These are phyloP conservation scores for Myripristis murdjan DNA, from an alignment of 2,797 vertebrate species.

Conservation along the genomic window DNA sequence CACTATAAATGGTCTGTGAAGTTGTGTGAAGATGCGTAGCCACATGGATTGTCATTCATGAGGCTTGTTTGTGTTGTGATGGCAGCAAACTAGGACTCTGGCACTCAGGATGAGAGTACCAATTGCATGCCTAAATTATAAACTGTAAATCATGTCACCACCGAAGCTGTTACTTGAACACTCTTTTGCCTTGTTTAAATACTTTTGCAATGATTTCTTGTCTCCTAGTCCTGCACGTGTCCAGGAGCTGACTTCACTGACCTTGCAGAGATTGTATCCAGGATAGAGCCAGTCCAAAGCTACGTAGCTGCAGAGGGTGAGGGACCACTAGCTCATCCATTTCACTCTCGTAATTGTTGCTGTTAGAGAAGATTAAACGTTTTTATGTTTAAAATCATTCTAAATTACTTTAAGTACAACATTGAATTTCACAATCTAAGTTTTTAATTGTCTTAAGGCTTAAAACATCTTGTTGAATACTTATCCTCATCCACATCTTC, in stretches of 20 bases:
- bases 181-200: neutral
- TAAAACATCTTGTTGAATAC: neutral
- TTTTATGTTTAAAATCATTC: neutral
- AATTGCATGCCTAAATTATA: neutral
- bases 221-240: slow-evolving; percentile 83
- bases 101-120: neutral
- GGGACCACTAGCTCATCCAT: slow-evolving; percentile 1
- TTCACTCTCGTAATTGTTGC: neutral
- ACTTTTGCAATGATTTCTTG: neutral
- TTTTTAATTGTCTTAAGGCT: no score
- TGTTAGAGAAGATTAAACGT: no score
- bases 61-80: no score
- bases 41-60: no score
- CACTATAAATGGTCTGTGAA: neutral
- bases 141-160: neutral
- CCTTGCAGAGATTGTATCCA: slow-evolving; percentile 95
- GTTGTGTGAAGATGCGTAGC: slow-evolving; percentile 1
- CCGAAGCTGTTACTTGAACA: neutral
- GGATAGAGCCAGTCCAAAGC: slow-evolving; percentile 93
- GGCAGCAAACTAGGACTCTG: no score
- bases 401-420: neutral
- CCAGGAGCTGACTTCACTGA: slow-evolving; percentile 94
- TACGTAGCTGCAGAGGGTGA: slow-evolving; percentile 91
- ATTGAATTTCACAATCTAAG: neutral
- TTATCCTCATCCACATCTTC: neutral